Conservation (phyloP, 2,113 vertebrate genomes). For the Agapornis roseicollis region DNA sequence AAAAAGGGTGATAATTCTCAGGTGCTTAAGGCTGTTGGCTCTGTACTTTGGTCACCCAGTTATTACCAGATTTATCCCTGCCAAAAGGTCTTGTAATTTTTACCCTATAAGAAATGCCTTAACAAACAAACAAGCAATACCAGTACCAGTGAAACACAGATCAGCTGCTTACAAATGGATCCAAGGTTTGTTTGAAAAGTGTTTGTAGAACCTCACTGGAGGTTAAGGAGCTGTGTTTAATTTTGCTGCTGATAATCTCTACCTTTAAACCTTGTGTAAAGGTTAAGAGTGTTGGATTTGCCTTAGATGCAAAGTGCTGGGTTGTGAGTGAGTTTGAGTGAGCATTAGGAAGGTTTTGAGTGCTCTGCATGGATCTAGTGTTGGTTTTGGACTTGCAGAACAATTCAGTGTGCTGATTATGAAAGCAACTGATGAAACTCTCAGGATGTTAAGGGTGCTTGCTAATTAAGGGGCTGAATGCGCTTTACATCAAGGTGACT, state of each 20-base stretch:
- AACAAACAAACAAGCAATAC: background rate
- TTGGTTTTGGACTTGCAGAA: background rate
- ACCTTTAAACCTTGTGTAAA: slow-evolving; percentile 35
- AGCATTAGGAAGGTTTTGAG: background rate
- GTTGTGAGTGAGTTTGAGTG: background rate
- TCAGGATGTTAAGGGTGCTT: background rate
- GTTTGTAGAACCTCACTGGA: background rate
- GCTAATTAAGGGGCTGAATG: background rate
- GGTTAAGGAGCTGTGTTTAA: background rate
- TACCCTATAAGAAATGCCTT: background rate
- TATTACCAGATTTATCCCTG: background rate
- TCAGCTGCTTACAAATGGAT: background rate
- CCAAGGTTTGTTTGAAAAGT: background rate
- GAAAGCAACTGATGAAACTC: background rate
- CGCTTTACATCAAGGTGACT: background rate
- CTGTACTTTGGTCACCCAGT: background rate
- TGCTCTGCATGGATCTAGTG: background rate
- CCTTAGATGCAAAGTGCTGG: background rate
- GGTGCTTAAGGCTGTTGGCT: background rate
- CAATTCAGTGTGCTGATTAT: background rate
- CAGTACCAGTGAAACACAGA: background rate
- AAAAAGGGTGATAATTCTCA: background rate
- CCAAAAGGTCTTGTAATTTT: background rate
- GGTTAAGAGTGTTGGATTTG: slow-evolving; percentile 7
- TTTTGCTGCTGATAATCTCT: slow-evolving; percentile 18